Conservation (phyloP, 1,140 invertebrate genomes). For the Anagrus nilaparvatae region DNA sequence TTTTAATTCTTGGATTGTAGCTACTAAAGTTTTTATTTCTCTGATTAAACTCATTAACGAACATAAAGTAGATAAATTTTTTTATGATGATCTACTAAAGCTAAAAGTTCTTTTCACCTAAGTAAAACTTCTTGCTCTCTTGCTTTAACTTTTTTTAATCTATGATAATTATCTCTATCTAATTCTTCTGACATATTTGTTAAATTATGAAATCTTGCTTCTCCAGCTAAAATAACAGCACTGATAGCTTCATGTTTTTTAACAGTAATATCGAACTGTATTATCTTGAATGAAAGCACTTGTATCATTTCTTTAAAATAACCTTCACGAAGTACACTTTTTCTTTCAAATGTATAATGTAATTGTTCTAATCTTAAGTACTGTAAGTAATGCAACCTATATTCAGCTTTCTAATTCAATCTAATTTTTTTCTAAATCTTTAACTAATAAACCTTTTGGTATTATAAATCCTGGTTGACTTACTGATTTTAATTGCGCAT, state of each 20-base stretch:
- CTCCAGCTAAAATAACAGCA: conserved; percentile 89
- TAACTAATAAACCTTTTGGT: conserved; percentile 81
- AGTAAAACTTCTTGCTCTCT: conserved; percentile 79
- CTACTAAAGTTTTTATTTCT: conserved; percentile 83
- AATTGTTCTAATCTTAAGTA: conserved; percentile 86
- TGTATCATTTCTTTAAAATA: conserved; percentile 98
- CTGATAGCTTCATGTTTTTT: conserved; percentile 98
- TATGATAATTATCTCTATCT: conserved; percentile 85
- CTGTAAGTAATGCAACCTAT: conserved; percentile 84
- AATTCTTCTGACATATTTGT: conserved; percentile 86
- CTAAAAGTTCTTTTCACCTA: conserved; percentile 79
- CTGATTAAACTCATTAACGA: conserved; percentile 75
- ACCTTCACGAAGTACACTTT: conserved; percentile 81
- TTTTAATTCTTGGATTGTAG: conserved; percentile 72
- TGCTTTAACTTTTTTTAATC: conserved; percentile 68
- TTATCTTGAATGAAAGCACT: conserved; percentile 81
- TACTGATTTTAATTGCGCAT: conserved; percentile 88
- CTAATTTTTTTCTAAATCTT: conserved; percentile 92
- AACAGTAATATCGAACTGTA: conserved; percentile 91
- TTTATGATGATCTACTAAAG: conserved; percentile 78
- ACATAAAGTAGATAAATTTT: conserved; percentile 64
- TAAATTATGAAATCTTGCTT: conserved; percentile 89
- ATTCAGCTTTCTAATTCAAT: conserved; percentile 78
- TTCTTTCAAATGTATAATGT: conserved; percentile 92
- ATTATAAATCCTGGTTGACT: conserved; percentile 83